phyloP scores from a whole-genome alignment of 2,113 vertebrate genomes.

The Caloenas nicobarica region DNA sequence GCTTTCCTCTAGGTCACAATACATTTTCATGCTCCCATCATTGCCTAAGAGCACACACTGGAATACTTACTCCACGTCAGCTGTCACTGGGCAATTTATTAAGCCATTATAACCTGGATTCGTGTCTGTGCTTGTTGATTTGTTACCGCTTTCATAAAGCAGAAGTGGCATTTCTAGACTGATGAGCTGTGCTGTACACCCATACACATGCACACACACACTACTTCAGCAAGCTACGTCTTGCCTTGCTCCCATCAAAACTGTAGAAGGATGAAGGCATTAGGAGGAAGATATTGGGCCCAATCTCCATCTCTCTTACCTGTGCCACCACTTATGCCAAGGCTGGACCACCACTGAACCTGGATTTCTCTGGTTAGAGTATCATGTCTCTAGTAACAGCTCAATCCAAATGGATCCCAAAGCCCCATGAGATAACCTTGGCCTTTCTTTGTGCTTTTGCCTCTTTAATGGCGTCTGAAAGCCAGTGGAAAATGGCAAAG shows the following conservation, averaged over 20 bases:
- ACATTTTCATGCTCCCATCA: not conserved
- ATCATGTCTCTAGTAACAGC: not conserved
- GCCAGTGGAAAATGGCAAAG: not conserved
- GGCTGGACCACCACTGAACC: rapidly evolving
- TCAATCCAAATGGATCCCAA: not conserved
- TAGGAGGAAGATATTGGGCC: not conserved
- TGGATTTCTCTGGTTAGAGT: not conserved
- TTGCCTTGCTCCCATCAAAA: not conserved
- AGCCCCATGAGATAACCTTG: not conserved
- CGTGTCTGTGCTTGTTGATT: not conserved
- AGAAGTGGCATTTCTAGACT: not conserved
- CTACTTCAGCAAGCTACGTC: not conserved
- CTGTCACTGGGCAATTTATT: not conserved
- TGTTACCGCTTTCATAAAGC: not conserved
- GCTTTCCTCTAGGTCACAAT: not conserved
- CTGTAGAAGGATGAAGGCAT: not conserved
- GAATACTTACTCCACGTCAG: not conserved
- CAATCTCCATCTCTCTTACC: not conserved
- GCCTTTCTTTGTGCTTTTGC: not conserved
- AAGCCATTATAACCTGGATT: not conserved
- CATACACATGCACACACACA: no score
- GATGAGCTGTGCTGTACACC: not conserved
- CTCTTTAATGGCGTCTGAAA: not conserved
- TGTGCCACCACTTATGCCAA: not conserved
- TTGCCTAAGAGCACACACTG: not conserved